Base-by-base conservation (phyloP, 2,113 vertebrate genomes). In the Deroptyus accipitrinus region DNA sequence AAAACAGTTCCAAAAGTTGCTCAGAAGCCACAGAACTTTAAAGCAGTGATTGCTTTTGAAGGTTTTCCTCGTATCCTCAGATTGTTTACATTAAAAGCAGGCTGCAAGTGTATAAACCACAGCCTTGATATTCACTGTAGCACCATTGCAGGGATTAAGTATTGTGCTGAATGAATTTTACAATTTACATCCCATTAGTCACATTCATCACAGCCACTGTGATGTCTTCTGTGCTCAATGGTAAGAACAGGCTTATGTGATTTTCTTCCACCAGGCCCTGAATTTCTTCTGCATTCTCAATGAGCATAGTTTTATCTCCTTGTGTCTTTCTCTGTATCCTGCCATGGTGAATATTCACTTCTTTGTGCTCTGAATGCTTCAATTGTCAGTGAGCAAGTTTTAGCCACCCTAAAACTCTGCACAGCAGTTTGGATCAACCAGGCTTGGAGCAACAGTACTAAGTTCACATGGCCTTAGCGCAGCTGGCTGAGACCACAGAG, bases 391-490 rank as follows among this genome's bases (percentile, higher is more conserved):
- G 44, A 80, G 62, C 13, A 24, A 30, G 11, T 55, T 93, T 46
- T 46, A 54, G 25, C 31, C 37, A 73, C 17, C 5, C 25, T 54
- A 54, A 90, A 91, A 54, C 39, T 27, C 57, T 54, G 23, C 18
- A 24, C 4, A 17, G 77, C 31, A 6, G 37, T 85, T 78, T 48
- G 33, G 7, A 62, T 76, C 28, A 25, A 18, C 3, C 2, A 0
- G 0, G 18, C 31, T 33, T 46, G 70, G 46, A 95, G 41, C 25
- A 35, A 46, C 15, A 13, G 17, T 44, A n/a, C n/a, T 77, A 31
- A 68, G 66, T 93, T 69, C 28, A 49, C 1, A 1, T 25, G 64
- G 17, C 39, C 42, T 33, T 24, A 37, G 9, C 0, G 0, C n/a
- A 51, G n/a, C 79, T 92, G 75, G 46, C 67, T 39, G 63, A 49